phyloP scores from a whole-genome alignment of 2,888 invertebrate species.

The Homarus gammarus region DNA sequence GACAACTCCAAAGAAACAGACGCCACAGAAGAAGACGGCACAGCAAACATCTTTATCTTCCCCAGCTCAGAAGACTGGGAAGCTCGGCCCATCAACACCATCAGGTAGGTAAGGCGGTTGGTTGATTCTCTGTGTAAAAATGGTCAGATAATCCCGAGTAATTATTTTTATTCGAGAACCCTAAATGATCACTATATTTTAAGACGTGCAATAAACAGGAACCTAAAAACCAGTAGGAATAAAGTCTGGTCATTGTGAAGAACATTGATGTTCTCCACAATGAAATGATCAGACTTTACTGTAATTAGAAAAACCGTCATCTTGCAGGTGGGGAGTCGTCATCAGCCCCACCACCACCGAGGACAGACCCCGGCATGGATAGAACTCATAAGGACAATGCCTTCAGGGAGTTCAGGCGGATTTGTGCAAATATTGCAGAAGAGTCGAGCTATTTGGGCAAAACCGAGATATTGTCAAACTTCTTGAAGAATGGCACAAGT shows the following conservation, averaged over 20 bases:
- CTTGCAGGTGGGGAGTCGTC: neutral
- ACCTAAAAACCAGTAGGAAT: too few species aligned
- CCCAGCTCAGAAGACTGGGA: neutral
- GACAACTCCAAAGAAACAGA: constrained; percentile 58
- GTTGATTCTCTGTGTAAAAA: too few species aligned
- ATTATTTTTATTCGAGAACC: too few species aligned
- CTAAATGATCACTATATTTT: too few species aligned
- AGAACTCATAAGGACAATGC: constrained; percentile 83
- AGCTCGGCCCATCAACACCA: neutral
- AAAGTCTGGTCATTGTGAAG: too few species aligned
- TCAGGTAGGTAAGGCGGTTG: neutral
- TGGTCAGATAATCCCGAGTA: too few species aligned
- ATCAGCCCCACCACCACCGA: neutral
- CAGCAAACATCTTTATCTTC: neutral
- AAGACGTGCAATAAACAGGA: too few species aligned
- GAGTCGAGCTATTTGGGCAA: constrained; percentile 90
- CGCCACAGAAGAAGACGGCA: constrained; percentile 9
- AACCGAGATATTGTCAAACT: constrained; percentile 85
- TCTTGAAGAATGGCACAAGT: constrained; percentile 83
- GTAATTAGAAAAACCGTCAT: too few species aligned
- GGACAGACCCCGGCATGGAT: constrained; percentile 55
- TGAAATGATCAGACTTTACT: too few species aligned
- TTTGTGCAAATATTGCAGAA: constrained; percentile 89
- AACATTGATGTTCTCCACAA: too few species aligned
- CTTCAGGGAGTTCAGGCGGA: constrained; percentile 87